phyloP scores from a whole-genome alignment of 2,797 vertebrate species.

The Arnoldichthys spilopterus region DNA sequence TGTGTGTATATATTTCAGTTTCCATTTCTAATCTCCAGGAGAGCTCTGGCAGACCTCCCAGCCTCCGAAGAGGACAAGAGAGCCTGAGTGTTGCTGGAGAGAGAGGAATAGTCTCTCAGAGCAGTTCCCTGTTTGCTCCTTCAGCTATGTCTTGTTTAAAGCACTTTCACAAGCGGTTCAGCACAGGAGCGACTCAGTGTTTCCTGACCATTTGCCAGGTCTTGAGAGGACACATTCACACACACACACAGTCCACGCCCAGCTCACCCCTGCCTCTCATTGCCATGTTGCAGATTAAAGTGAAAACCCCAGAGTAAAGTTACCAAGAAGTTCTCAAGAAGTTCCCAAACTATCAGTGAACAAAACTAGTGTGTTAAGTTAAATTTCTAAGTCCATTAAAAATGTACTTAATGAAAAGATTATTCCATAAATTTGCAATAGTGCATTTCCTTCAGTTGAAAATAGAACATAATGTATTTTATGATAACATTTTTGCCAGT shows the following conservation, averaged over 20 bases:
- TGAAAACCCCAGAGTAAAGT: too few relatives aligned
- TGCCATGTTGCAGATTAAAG: background rate
- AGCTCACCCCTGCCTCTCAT: background rate
- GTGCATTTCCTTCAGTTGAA: too few relatives aligned
- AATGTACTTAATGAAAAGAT: too few relatives aligned
- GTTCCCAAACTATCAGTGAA: too few relatives aligned
- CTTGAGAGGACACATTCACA: conserved; percentile 4
- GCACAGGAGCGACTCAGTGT: conserved; percentile 60
- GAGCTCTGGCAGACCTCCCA: conserved; percentile 48
- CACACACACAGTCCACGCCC: conserved; percentile 16
- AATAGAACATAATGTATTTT: too few relatives aligned
- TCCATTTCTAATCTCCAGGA: conserved; percentile 51
- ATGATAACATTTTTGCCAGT: too few relatives aligned
- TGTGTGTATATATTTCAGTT: conserved; percentile 53
- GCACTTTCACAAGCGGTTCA: conserved; percentile 52
- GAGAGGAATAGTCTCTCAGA: background rate
- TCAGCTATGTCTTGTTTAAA: conserved; percentile 59
- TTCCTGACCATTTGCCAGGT: conserved; percentile 64
- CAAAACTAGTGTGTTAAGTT: too few relatives aligned
- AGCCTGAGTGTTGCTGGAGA: conserved; percentile 26
- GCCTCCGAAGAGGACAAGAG: conserved; percentile 1
- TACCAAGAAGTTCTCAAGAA: too few relatives aligned
- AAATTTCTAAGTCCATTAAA: too few relatives aligned
- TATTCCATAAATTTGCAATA: too few relatives aligned
- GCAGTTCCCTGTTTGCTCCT: conserved; percentile 44